Conservation (phyloP, 1,140 invertebrate genomes). For the Leucophenga varia region DNA sequence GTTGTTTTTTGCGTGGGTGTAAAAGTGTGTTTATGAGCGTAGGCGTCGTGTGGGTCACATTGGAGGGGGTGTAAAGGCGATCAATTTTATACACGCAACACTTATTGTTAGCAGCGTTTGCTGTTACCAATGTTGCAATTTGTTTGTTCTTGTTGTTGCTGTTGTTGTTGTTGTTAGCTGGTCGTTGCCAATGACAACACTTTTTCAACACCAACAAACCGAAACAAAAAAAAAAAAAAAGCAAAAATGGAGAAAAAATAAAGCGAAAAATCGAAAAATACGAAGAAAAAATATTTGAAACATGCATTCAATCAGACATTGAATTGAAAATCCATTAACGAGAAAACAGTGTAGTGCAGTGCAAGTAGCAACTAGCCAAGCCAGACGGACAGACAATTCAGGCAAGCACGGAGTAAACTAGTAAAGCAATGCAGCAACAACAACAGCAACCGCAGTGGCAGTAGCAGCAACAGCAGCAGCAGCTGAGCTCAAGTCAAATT, state of each 20-base stretch:
- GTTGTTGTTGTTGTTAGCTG: constrained; percentile 17
- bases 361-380: not conserved
- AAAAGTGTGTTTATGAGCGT: not conserved
- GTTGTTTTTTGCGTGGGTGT: not conserved
- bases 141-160: constrained; percentile 5
- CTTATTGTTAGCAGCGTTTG: too few relatives aligned
- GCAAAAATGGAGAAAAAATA: too few relatives aligned
- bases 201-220: constrained; percentile 25
- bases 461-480: not conserved
- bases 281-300: constrained; percentile 28
- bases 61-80: constrained; percentile 30
- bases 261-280: too few relatives aligned
- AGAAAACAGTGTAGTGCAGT: constrained; percentile 28
- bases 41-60: constrained; percentile 6
- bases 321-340: constrained; percentile 54
- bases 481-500: not conserved
- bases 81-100: constrained; percentile 48
- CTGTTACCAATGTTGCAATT: constrained; percentile 36
- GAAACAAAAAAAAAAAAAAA: constrained; percentile 14
- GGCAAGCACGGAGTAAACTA: too few relatives aligned
- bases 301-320: constrained; percentile 53
- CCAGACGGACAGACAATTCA: too few relatives aligned
- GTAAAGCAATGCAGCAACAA: constrained; percentile 24
- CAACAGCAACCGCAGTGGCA: too few relatives aligned
- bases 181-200: constrained; percentile 44